A percentile compares a stretch with the other conserved stretches of the same genome.
Evolutionary conservation across 2,888 invertebrate genomes (phyloP).

Genomic region (Trissonchulus sp.): DNA sequence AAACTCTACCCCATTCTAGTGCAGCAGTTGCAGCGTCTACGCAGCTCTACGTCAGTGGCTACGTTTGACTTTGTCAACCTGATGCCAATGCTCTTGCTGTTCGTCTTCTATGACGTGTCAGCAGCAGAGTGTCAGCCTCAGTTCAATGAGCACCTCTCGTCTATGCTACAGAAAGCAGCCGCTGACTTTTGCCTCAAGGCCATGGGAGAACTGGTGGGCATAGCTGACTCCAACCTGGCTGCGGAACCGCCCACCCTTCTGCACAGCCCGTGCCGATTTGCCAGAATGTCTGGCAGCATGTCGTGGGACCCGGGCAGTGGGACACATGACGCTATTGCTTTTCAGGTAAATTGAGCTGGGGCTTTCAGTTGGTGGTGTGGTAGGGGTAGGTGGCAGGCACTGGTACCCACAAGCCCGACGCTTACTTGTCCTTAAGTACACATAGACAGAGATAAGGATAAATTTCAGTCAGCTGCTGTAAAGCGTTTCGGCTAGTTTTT

Average conservation of each 20-base stretch:
- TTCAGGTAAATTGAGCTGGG: too few species aligned
- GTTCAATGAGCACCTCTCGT: background rate
- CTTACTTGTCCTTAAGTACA: too few species aligned
- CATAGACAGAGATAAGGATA: too few species aligned
- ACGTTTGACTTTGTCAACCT: constrained; percentile 39
- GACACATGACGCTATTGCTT: constrained; percentile 79
- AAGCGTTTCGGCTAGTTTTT: too few species aligned
- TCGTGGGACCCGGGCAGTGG: constrained; percentile 97
- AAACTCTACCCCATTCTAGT: constrained; percentile 22
- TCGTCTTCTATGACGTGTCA: constrained; percentile 30
- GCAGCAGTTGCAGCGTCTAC: background rate
- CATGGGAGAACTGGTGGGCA: constrained; percentile 63
- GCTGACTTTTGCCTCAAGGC: constrained; percentile 59
- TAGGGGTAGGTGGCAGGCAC: too few species aligned
- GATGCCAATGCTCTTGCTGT: constrained; percentile 44
- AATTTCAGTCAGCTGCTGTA: too few species aligned
- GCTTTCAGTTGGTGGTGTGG: too few species aligned
- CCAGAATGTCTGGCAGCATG: constrained; percentile 76
- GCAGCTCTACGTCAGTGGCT: background rate
- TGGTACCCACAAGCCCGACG: too few species aligned
- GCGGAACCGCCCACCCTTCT: constrained; percentile 49
- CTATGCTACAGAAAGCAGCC: constrained; percentile 32
- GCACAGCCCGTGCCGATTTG: constrained; percentile 81
- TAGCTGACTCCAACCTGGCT: background rate
- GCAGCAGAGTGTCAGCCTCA: background rate